Base-by-base conservation (phyloP, 2,113 vertebrate genomes). In the Corythoichthys haematopterus region DNA sequence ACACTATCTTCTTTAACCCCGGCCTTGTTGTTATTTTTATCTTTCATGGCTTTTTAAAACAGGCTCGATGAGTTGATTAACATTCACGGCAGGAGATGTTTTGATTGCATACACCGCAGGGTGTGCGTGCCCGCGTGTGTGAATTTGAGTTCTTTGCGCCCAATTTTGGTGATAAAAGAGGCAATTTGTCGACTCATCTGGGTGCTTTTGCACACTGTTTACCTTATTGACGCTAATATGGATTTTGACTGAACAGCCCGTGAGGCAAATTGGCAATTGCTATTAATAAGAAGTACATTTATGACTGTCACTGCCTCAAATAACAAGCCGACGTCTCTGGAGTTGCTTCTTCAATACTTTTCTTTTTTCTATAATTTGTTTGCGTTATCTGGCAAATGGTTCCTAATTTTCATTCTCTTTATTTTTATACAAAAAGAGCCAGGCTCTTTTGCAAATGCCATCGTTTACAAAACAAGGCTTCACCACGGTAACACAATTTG, bases 101-200 rank as follows among this genome's bases (percentile, higher is more conserved):
- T 57, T 57, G 12, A 57, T 55, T 13, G 52, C 52, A 28, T 20
- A 11, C 20, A 9, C 52, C 1, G 52, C 52, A 5, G 28, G 52
- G 51, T 9, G n/a, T 76, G n/a, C 59, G 53, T 56, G 11, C 9
- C 62, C n/a, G 64, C 35, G 61, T 65, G 40, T 55, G 50, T 58
- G 53, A 35, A 59, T 53, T 52, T 40, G 45, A 5, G 50, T 57
- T 57, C 55, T 36, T 33, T 12, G 33, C 55, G 35, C 33, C 33
- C 55, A 57, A 57, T 57, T 57, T 57, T 57, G 55, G 13, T 57
- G 55, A 57, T 36, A 57, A 57, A 57, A 57, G 55, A 57, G 28
- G 55, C 55, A 36, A 57, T 57, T 57, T 36, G 55, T 57, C 11
- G 33, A 57, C 11, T 57, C 55, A 14, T 14, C 12, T 33, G 55